Base-by-base conservation (phyloP, 1,140 invertebrate species). In the Gryon sp. region DNA sequence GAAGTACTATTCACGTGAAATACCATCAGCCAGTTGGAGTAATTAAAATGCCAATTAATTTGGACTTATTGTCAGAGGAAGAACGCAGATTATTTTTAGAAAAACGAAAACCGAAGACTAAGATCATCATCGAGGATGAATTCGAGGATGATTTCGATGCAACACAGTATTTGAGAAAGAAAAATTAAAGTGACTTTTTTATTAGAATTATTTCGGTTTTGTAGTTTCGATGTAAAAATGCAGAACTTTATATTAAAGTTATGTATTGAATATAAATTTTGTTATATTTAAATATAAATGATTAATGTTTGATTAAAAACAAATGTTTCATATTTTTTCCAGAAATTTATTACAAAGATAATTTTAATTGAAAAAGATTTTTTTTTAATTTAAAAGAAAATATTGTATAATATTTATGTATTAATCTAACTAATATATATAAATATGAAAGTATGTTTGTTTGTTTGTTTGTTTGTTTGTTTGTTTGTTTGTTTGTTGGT, bases 21-120 rank as follows among this genome's bases (percentile, higher is more conserved):
- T 96, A 98, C 84, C 90, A 92, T 66, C 94, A 96, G 86, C 96
- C 96, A 4, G 88, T 94, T 59, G 92, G 92, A 89, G 95, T 98
- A 65, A 95, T 98, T 16, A 94, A 91, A 92, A 86, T 98, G 38
- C 96, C 96, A 0, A 43, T 96, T 22, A 93, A 97, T 89, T 80
- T 97, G 9, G 90, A 87, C 22, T 88, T 87, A 32, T 84, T 97
- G 11, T 90, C 91, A 34, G 93, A 94, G 81, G 91, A 92, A 43
- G 93, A 97, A 84, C 89, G 90, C 14, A 92, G 92, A 82, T 46
- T 82, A 0, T 91, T 92, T 73, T 45, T 96, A 9, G 91, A 92
- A 30, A 90, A 88, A 74, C 90, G 95, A 50, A 95, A 93, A 88
- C 93, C 93, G 11, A 94, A 93, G 82, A 91, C 91, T 36, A 94